These are phyloP conservation scores for Hapalemur alaotrensis DNA, from an alignment of 2,797 vertebrate genomes.

Conservation along the genomic window DNA sequence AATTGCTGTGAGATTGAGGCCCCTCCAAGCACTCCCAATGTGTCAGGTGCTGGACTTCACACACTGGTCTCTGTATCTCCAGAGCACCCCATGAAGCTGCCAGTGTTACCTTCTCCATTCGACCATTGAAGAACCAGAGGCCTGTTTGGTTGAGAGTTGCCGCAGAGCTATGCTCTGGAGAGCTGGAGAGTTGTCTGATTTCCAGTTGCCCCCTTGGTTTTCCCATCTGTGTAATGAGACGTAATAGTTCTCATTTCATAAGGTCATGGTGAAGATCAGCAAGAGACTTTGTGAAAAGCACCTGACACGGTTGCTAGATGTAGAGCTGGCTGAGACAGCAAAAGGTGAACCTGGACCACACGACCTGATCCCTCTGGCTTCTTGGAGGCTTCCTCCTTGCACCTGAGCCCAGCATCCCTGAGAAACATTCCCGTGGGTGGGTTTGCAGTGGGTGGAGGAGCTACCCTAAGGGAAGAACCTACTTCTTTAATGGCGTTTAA, in stretches of 20 bases:
- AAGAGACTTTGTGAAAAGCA: neutral
- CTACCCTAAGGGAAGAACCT: neutral
- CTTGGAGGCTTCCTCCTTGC: neutral
- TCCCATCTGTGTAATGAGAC: neutral
- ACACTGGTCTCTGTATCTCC: too few relatives aligned
- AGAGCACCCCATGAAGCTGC: neutral
- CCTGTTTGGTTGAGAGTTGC: neutral
- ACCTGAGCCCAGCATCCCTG: neutral
- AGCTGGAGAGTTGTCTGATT: neutral
- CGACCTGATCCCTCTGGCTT: neutral
- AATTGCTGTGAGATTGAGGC: neutral
- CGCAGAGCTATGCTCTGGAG: rapidly evolving
- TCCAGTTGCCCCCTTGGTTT: neutral
- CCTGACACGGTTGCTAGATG: neutral
- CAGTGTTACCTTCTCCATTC: neutral
- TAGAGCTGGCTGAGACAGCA: neutral
- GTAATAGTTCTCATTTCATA: neutral
- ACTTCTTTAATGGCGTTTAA: constrained; percentile 30
- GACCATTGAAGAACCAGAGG: neutral
- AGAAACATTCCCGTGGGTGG: neutral
- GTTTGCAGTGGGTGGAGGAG: neutral
- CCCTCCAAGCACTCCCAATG: neutral
- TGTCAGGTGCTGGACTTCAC: neutral
- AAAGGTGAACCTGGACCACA: neutral
- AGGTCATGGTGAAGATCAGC: neutral